These are phyloP conservation scores for Sebastes wilsoni DNA, from an alignment of 2,797 vertebrate genomes.

Conservation along the genomic window DNA sequence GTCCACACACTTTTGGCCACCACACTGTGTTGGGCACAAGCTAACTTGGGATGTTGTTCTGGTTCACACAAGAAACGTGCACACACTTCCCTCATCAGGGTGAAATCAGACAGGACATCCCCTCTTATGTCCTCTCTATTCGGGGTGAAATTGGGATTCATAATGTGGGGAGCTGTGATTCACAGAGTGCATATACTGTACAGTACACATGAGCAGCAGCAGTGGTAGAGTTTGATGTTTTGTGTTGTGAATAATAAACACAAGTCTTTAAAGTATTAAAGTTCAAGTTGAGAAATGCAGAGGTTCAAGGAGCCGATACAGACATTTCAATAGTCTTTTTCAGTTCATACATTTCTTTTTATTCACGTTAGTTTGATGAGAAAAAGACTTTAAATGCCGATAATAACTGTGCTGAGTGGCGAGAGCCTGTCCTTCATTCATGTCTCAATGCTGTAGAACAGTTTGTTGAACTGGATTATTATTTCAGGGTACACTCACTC, in stretches of 20 bases:
- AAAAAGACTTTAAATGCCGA: not conserved
- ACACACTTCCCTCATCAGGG: not conserved
- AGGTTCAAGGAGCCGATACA: not conserved
- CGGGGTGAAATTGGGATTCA: conserved; percentile 4
- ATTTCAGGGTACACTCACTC: conserved; percentile 19
- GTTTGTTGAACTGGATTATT: conserved; percentile 27
- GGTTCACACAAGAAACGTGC: not conserved
- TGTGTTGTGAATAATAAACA: not conserved
- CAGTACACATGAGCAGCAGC: not conserved
- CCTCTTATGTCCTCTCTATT: not conserved
- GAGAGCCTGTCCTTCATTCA: not conserved
- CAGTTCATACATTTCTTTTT: not conserved
- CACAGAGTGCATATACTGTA: not conserved
- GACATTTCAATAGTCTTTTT: not conserved
- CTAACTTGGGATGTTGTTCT: not conserved
- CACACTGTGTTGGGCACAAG: not conserved
- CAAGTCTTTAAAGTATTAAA: not conserved
- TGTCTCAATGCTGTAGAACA: conserved; percentile 1
- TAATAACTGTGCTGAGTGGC: not conserved
- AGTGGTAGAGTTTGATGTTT: not conserved
- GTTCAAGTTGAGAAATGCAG: not conserved
- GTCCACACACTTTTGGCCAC: not conserved
- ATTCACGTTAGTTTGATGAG: not conserved
- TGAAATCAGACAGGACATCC: too few species aligned
- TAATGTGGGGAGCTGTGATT: not conserved